Evolutionary conservation across 2,888 invertebrate species (phyloP).

Genomic region (Hipparchia semele): DNA sequence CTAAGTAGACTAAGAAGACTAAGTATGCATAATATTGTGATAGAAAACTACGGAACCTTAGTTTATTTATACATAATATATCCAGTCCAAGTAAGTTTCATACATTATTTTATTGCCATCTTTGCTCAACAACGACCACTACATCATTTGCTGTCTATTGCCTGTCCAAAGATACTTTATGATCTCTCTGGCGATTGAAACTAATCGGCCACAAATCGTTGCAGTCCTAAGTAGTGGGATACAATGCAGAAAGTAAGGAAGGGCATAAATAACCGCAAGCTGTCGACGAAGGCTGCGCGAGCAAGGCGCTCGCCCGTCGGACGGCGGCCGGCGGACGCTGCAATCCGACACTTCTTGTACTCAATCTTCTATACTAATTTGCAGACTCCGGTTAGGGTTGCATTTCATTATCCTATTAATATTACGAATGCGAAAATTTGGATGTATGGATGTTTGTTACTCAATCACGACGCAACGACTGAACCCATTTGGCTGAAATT

Average conservation of each 20-base stretch:
- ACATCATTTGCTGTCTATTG: conserved; percentile 30
- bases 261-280: conserved; percentile 46
- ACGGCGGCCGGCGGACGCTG: conserved; percentile 55
- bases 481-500: too few relatives aligned
- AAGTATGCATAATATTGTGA: too few relatives aligned
- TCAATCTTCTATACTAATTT: conserved; percentile 75
- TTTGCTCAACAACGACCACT: conserved; percentile 19
- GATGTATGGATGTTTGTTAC: too few relatives aligned
- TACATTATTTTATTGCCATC: conserved; percentile 22
- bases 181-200: conserved; percentile 34
- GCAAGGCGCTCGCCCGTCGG: conserved; percentile 56
- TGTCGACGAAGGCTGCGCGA: conserved; percentile 55
- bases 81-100: neutral
- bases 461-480: too few relatives aligned
- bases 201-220: conserved; percentile 40
- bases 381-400: conserved; percentile 63
- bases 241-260: conserved; percentile 45
- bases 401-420: neutral
- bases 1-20: too few relatives aligned
- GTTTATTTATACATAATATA: too few relatives aligned
- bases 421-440: too few relatives aligned
- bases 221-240: conserved; percentile 40
- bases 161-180: conserved; percentile 33
- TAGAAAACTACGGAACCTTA: too few relatives aligned
- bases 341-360: conserved; percentile 76